Percentiles rank a stretch among this genome's conserved stretches.
Evolutionary conservation across 2,797 vertebrate genomes (phyloP).

Genomic region (Ficedula albicollis): DNA sequence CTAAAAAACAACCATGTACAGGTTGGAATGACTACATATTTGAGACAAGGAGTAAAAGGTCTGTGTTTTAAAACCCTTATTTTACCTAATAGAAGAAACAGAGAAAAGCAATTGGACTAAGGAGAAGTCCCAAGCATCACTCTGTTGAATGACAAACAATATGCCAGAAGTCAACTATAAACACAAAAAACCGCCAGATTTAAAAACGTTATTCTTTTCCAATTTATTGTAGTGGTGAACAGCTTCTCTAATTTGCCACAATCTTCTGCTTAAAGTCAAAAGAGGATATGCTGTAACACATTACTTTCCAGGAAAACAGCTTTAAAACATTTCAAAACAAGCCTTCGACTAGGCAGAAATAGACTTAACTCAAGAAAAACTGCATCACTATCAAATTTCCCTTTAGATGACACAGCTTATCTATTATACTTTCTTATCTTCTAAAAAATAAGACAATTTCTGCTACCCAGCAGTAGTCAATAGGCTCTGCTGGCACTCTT

Average conservation of each 20-base stretch:
- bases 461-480: neutral
- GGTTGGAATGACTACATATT: neutral
- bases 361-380: neutral
- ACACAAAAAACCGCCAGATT: fast-evolving
- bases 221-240: neutral
- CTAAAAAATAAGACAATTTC: neutral
- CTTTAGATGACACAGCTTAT: neutral
- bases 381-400: neutral
- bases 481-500: neutral
- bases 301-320: constrained; percentile 8
- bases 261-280: neutral
- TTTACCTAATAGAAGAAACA: neutral
- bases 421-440: constrained; percentile 6
- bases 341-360: neutral
- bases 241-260: neutral
- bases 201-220: neutral
- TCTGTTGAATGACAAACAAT: neutral
- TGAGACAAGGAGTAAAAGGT: neutral
- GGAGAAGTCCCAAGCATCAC: neutral
- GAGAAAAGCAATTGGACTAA: neutral
- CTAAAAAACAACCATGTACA: neutral
- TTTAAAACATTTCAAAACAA: neutral
- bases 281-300: neutral
- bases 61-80: neutral
- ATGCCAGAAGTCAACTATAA: neutral